Percentiles rank a stretch among this genome's conserved stretches.
Evolutionary conservation across 2,888 invertebrate genomes (phyloP).

Genomic region (Callosobruchus maculatus): DNA sequence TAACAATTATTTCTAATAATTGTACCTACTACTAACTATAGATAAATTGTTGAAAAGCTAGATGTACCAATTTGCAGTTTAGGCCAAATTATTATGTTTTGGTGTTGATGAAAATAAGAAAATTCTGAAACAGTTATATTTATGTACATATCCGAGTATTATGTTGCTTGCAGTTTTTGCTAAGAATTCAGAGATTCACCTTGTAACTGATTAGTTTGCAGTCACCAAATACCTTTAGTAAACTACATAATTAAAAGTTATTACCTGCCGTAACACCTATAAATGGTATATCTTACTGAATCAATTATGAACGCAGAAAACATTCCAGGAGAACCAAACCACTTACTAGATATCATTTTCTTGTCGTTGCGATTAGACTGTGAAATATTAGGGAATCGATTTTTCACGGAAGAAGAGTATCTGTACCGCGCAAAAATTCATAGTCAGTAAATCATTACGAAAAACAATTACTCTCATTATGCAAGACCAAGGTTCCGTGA

Average conservation of each 20-base stretch:
- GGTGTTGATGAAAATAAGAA: too few species aligned
- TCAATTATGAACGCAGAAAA: not conserved
- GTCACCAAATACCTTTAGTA: too few species aligned
- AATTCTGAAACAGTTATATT: too few species aligned
- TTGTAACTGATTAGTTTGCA: too few species aligned
- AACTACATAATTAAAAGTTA: not conserved
- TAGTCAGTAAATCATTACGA: not conserved
- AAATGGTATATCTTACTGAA: not conserved
- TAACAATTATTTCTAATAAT: too few species aligned
- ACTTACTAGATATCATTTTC: not conserved
- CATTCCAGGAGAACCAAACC: not conserved
- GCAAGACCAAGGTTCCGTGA: not conserved
- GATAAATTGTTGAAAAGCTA: too few species aligned
- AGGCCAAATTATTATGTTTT: too few species aligned
- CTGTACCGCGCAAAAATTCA: not conserved
- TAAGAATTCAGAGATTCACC: too few species aligned
- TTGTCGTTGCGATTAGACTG: not conserved
- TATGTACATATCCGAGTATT: too few species aligned
- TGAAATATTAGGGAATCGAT: not conserved
- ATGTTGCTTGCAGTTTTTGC: too few species aligned
- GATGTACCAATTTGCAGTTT: too few species aligned
- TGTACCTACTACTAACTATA: too few species aligned
- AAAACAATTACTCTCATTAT: not conserved
- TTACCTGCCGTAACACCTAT: not conserved
- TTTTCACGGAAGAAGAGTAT: not conserved